Conservation (phyloP, 2,113 vertebrate species). For the Lepisosteus oculatus region DNA sequence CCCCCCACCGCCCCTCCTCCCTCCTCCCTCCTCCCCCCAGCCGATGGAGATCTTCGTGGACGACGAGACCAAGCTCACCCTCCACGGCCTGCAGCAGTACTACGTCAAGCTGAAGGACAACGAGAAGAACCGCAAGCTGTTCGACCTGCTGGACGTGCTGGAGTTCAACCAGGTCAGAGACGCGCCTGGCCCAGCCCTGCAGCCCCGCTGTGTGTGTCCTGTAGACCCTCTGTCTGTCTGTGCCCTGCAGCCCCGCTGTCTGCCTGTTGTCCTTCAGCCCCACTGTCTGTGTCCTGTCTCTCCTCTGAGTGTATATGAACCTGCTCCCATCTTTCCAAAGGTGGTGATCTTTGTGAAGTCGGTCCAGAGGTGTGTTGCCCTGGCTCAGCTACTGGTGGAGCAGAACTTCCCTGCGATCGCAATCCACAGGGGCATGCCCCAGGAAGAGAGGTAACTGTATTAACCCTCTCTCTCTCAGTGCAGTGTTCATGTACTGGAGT, state of each 20-base stretch:
- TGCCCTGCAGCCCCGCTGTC: not conserved
- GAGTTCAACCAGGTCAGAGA: conserved; percentile 75
- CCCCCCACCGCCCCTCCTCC: conserved; percentile 33
- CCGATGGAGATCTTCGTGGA: conserved; percentile 84
- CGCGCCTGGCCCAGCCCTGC: too few species aligned
- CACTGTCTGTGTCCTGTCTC: too few species aligned
- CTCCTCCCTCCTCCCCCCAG: conserved; percentile 52
- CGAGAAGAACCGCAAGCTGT: conserved; percentile 81
- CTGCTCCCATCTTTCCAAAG: conserved; percentile 30
- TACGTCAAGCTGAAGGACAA: conserved; percentile 84
- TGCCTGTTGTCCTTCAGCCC: not conserved
- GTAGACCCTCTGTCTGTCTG: not conserved
- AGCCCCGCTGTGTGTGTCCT: not conserved
- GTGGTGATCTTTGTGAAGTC: conserved; percentile 82
- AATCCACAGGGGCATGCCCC: conserved; percentile 76
- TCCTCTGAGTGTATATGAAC: too few species aligned
- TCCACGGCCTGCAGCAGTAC: conserved; percentile 80
- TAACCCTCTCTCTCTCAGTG: not conserved
- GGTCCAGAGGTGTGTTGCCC: conserved; percentile 74
- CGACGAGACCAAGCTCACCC: conserved; percentile 79
- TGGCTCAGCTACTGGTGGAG: conserved; percentile 77
- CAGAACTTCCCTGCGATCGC: conserved; percentile 80
- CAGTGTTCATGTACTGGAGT: too few species aligned
- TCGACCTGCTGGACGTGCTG: conserved; percentile 76
- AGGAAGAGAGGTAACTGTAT: conserved; percentile 67